A percentile compares a stretch with the other conserved stretches of the same genome.
phyloP scores from a whole-genome alignment of 2,888 invertebrate species.

The Amiota communis region DNA sequence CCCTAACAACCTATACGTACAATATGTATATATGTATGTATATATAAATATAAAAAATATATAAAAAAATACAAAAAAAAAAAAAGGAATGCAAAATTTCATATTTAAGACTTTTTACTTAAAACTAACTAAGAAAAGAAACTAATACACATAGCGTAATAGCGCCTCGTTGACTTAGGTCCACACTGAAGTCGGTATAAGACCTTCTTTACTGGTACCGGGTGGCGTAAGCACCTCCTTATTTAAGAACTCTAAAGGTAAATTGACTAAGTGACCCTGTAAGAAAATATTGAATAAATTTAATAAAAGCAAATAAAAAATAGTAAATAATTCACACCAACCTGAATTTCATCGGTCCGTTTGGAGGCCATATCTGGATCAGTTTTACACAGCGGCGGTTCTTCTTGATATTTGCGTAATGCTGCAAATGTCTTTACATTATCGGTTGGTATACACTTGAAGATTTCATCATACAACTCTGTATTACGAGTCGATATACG shows the following conservation, averaged over 20 bases:
- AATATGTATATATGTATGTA: background rate
- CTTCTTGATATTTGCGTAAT: constrained; percentile 84
- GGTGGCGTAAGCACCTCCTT: constrained; percentile 89
- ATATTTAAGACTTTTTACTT: constrained; percentile 3
- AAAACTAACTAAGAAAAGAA: constrained; percentile 8
- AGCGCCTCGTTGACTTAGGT: constrained; percentile 75
- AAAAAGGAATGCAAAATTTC: background rate
- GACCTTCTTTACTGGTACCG: constrained; percentile 88
- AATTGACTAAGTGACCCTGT: constrained; percentile 88
- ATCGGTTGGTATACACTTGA: constrained; percentile 92
- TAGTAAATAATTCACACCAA: constrained; percentile 64
- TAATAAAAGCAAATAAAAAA: background rate
- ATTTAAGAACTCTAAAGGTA: constrained; percentile 92
- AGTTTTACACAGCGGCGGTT: constrained; percentile 81
- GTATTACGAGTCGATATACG: constrained; percentile 88
- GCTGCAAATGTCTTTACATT: constrained; percentile 84
- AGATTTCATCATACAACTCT: constrained; percentile 91
- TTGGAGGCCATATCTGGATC: constrained; percentile 83
- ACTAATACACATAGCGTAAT: background rate
- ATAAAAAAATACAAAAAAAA: background rate
- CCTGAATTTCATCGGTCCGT: constrained; percentile 83
- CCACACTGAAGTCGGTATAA: constrained; percentile 95
- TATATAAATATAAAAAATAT: constrained; percentile 1
- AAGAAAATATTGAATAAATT: constrained; percentile 22
- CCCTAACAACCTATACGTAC: background rate